Evolutionary conservation across 2,888 invertebrate species (phyloP), one percentile per base, ranked within the genome.

Genomic region (Cosmia pyralina): DNA sequence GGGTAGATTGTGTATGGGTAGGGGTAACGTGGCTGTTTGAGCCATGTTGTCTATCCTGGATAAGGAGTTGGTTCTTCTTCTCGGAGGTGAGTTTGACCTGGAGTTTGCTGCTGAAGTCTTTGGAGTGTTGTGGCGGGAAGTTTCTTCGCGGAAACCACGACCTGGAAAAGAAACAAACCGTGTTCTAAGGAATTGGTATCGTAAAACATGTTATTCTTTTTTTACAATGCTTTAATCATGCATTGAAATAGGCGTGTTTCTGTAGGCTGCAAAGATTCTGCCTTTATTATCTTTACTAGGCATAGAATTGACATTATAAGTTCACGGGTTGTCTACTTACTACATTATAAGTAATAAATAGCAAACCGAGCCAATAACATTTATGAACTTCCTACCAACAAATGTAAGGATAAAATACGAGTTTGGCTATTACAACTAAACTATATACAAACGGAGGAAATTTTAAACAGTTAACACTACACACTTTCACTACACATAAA

Each of bases 91-190:
- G 75, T 87, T 94, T 44, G 94, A 90, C 89, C 96, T 91, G 58
- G 96, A 96, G 82, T 94, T 95, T 59, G 92, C 85, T 55, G 94
- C 93, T 64, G 96, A 95, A 50, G 94, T 93, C 85, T 89, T 93
- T 6, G 97, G 97, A 19, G 97, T 96, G 64, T 94, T 96, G 77
- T 97, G 96, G 17, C 97, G 94, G 8, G 97, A 97, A 10, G 96
- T 96, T 53, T 95, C 95, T 91, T 95, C 95, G 85, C 94, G 91
- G 79, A 94, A 97, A 94, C 89, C 97, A 94, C 89, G 96, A 91
- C 96, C 96, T 96, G 84, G 75, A 77, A 71, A 80, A 82, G 75
- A 81, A 38, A 72, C 38, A 69, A 73, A 60, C 19, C 11, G 44
- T 13, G 62, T 11, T 38, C 15, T 52, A n/a, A 38, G 17, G 3